A percentile compares a stretch with the other conserved stretches of the same genome.
These are phyloP conservation scores for Villa cingulata DNA, from an alignment of 2,888 invertebrate species.

Conservation along the genomic window DNA sequence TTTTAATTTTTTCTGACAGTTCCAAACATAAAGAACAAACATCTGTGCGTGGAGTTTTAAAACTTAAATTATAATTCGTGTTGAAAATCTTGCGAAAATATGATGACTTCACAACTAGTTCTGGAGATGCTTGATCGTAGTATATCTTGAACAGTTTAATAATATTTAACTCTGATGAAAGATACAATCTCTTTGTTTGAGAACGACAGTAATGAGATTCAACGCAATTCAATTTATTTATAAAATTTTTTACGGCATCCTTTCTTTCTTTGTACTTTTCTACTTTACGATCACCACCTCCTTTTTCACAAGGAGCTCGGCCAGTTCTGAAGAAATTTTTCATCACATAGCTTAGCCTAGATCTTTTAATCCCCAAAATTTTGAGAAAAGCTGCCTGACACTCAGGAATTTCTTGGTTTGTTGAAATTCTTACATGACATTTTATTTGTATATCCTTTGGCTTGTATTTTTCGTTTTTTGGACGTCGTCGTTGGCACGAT, in stretches of 20 bases:
- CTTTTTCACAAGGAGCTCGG: slow-evolving; percentile 9
- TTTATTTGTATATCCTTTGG: too few species aligned
- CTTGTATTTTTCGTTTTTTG: too few species aligned
- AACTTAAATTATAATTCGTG: slow-evolving; percentile 16
- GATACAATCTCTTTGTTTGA: slow-evolving; percentile 10
- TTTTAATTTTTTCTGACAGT: slow-evolving; percentile 7
- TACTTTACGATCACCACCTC: slow-evolving; percentile 11
- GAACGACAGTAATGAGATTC: slow-evolving; percentile 18
- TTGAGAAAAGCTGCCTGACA: neutral
- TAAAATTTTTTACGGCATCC: slow-evolving; percentile 11
- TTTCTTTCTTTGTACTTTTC: slow-evolving; percentile 6
- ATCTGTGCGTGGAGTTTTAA: slow-evolving; percentile 13
- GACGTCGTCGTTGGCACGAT: too few species aligned
- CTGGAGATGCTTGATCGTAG: slow-evolving; percentile 1
- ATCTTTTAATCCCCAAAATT: neutral
- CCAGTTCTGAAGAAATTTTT: slow-evolving; percentile 5
- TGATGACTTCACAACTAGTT: slow-evolving; percentile 7
- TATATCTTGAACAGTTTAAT: slow-evolving; percentile 11
- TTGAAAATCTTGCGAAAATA: slow-evolving; percentile 14
- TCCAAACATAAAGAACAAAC: slow-evolving; percentile 12
- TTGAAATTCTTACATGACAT: too few species aligned
- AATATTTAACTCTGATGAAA: slow-evolving; percentile 13
- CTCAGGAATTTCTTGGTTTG: too few species aligned
- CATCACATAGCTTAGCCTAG: neutral
- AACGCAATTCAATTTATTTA: slow-evolving; percentile 13